Evolutionary conservation across 2,113 vertebrate species (phyloP).

Genomic region (Felis chaus): DNA sequence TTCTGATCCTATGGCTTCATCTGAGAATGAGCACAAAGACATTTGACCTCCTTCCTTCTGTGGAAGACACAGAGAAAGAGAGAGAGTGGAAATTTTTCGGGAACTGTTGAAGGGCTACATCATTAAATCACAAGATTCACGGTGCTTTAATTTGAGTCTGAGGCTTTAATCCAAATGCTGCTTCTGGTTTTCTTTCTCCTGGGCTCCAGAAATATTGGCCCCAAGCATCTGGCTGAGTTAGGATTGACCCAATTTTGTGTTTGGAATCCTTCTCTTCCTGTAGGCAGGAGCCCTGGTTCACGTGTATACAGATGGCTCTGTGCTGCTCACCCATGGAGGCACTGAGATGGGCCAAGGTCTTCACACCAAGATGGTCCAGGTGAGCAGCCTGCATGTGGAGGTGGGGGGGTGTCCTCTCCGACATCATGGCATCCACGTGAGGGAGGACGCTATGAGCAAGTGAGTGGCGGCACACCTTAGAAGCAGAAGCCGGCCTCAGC

Average conservation of each 20-base stretch:
- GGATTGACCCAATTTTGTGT: not conserved
- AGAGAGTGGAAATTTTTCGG: not conserved
- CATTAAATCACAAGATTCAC: not conserved
- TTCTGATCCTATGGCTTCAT: not conserved
- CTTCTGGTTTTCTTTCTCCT: not conserved
- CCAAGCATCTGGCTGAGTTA: not conserved
- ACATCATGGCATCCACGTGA: accelerated
- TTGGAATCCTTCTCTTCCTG: not conserved
- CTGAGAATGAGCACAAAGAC: not conserved
- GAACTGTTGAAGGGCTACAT: not conserved
- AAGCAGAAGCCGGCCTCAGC: not conserved
- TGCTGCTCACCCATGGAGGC: slow-evolving; percentile 94
- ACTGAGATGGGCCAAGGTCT: slow-evolving; percentile 99
- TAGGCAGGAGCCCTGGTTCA: slow-evolving; percentile 95
- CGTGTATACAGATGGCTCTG: slow-evolving; percentile 96
- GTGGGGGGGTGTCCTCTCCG: not conserved
- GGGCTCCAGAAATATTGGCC: not conserved
- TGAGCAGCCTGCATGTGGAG: slow-evolving; percentile 81
- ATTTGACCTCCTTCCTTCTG: not conserved
- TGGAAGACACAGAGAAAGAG: not conserved
- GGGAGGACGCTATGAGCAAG: not conserved
- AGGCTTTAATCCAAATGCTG: not conserved
- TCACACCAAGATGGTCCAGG: slow-evolving; percentile 99
- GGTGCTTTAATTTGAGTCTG: not conserved
- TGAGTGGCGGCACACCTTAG: accelerated